Percentiles rank a stretch among this genome's conserved stretches.
Evolutionary conservation across 2,797 vertebrate genomes (phyloP).

Genomic region (Thamnophis elegans): DNA sequence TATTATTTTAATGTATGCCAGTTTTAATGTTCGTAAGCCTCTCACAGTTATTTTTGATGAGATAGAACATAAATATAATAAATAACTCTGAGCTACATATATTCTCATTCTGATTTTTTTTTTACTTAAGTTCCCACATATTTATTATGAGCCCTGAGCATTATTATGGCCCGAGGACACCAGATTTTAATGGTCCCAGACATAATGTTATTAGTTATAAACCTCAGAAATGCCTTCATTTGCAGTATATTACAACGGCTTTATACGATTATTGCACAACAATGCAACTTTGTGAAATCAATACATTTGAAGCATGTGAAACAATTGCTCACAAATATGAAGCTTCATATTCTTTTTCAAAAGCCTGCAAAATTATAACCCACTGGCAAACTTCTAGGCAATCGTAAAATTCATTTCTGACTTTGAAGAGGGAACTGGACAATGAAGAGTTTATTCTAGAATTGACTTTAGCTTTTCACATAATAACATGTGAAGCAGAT

Average conservation of each 20-base stretch:
- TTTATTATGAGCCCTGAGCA: slow-evolving; percentile 10
- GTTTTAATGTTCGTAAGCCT: neutral
- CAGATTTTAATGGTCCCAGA: neutral
- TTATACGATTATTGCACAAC: slow-evolving; percentile 28
- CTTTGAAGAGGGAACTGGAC: neutral
- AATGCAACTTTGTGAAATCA: slow-evolving; percentile 27
- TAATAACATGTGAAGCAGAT: neutral
- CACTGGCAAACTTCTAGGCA: neutral
- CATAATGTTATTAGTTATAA: slow-evolving; percentile 15
- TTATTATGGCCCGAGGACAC: slow-evolving; percentile 13
- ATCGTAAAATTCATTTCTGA: neutral
- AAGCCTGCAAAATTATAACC: neutral
- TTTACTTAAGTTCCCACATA: neutral
- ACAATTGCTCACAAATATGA: neutral
- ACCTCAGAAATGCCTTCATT: slow-evolving; percentile 3
- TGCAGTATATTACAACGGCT: neutral
- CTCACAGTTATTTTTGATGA: neutral
- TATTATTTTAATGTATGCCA: neutral
- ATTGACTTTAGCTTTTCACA: neutral
- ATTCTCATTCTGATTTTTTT: neutral
- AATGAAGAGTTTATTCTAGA: neutral
- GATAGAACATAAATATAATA: neutral
- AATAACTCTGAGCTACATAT: neutral
- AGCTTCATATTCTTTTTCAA: neutral
- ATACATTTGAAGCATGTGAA: neutral